Conservation (phyloP, 2,888 invertebrate genomes). For the Perizoma flavofasciatum region DNA sequence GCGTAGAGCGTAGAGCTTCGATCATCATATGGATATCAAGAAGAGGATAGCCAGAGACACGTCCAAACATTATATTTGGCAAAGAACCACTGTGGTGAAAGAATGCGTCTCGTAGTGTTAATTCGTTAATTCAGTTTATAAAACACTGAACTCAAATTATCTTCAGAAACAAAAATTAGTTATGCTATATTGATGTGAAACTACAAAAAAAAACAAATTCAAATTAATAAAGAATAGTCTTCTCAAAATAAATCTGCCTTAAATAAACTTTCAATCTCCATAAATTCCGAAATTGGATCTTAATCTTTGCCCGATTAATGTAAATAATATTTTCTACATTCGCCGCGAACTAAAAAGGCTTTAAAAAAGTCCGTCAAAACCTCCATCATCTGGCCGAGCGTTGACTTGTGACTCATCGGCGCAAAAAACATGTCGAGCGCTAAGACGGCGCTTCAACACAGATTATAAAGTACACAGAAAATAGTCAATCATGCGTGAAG, state of each 20-base stretch:
- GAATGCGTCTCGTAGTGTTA: too few species aligned
- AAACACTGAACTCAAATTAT: too few species aligned
- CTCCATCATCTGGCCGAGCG: conserved; percentile 43
- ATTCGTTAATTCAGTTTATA: too few species aligned
- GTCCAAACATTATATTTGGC: too few species aligned
- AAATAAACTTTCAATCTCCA: conserved; percentile 25
- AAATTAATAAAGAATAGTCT: background rate
- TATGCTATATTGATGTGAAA: too few species aligned
- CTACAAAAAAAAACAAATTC: conserved; percentile 3
- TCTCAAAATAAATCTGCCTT: conserved; percentile 5
- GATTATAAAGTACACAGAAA: too few species aligned
- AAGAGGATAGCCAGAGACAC: too few species aligned
- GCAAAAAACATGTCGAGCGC: conserved; percentile 54
- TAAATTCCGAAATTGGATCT: conserved; percentile 23
- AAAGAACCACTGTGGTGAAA: too few species aligned
- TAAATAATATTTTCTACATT: conserved; percentile 37
- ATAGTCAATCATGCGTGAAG: too few species aligned
- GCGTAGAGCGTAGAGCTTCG: too few species aligned
- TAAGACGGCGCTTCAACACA: conserved; percentile 50
- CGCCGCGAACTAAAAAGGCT: conserved; percentile 43
- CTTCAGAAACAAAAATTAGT: too few species aligned
- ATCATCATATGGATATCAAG: too few species aligned
- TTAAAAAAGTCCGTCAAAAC: conserved; percentile 42
- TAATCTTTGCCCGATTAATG: conserved; percentile 30
- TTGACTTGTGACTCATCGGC: conserved; percentile 72